Conservation (phyloP, 30 jellyfish, hydroid and myxozoan species). For the Hydra vulgaris region DNA sequence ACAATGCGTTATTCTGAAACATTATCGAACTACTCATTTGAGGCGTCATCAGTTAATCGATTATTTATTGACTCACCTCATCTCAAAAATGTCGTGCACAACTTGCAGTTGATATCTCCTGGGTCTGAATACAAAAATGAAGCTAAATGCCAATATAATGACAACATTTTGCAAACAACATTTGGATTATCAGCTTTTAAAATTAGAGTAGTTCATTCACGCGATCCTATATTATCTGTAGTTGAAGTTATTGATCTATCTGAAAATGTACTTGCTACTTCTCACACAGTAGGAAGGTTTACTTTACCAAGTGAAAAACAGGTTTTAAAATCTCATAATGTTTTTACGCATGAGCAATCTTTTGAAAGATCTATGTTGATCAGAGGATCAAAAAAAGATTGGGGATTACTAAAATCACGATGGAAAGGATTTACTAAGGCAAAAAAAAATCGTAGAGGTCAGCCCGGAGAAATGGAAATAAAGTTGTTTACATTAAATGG, state of each 20-base stretch:
- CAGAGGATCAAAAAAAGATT: conserved; percentile 42
- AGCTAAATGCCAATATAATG: conserved; percentile 39
- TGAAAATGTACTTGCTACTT: conserved; percentile 37
- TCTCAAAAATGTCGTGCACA: background rate
- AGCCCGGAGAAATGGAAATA: background rate
- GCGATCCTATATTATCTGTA: conserved; percentile 41
- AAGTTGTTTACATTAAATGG: background rate
- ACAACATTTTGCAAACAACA: conserved; percentile 24
- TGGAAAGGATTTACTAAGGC: conserved; percentile 51
- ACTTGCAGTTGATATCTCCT: background rate
- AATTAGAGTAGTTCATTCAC: conserved; percentile 55
- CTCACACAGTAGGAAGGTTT: conserved; percentile 47
- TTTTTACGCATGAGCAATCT: conserved; percentile 27
- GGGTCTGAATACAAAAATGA: background rate
- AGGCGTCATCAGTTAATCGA: background rate
- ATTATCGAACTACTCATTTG: background rate
- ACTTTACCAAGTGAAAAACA: conserved; percentile 43
- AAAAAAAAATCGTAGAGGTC: background rate
- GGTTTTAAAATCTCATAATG: conserved; percentile 16
- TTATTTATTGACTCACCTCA: background rate
- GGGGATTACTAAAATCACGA: conserved; percentile 49
- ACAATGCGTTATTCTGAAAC: background rate
- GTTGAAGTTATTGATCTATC: conserved; percentile 45
- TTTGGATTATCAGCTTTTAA: conserved; percentile 54
- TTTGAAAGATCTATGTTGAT: conserved; percentile 56